Percentiles rank a stretch among this genome's conserved stretches.
These are phyloP conservation scores for Drosophila pandora DNA, from an alignment of 1,140 invertebrate species.

Conservation along the genomic window DNA sequence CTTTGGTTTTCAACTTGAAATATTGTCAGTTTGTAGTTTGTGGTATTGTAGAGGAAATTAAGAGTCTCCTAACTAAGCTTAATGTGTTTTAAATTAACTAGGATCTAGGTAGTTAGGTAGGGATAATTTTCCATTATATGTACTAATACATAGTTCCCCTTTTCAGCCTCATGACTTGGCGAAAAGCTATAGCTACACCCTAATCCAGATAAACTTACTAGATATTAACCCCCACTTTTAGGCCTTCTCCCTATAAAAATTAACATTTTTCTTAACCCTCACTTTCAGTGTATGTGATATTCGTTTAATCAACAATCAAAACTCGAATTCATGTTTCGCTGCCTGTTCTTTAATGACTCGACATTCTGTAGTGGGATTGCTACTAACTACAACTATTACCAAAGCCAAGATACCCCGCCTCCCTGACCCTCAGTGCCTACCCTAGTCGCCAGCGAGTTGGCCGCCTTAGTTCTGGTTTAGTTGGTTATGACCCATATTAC, in stretches of 20 bases:
- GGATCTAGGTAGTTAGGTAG: background rate
- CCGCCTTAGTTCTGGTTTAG: constrained; percentile 60
- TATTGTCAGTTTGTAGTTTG: background rate
- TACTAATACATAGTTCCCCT: background rate
- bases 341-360: constrained; percentile 64
- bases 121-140: no score
- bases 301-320: constrained; percentile 33
- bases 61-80: background rate
- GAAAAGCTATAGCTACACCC: background rate
- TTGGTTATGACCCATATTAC: constrained; percentile 68
- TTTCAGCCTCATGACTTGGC: background rate
- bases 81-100: background rate
- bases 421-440: constrained; percentile 12
- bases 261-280: background rate
- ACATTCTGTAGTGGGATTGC: constrained; percentile 31
- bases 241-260: constrained; percentile 3
- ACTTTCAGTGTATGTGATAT: constrained; percentile 29
- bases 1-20: background rate
- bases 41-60: background rate
- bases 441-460: constrained; percentile 5
- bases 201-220: background rate
- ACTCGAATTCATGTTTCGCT: constrained; percentile 26
- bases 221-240: background rate
- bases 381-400: background rate
- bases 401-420: constrained; percentile 1